A percentile compares a stretch with the other conserved stretches of the same genome.
These are phyloP conservation scores for Callocephalon fimbriatum DNA, from an alignment of 2,113 vertebrate genomes.

Conservation along the genomic window DNA sequence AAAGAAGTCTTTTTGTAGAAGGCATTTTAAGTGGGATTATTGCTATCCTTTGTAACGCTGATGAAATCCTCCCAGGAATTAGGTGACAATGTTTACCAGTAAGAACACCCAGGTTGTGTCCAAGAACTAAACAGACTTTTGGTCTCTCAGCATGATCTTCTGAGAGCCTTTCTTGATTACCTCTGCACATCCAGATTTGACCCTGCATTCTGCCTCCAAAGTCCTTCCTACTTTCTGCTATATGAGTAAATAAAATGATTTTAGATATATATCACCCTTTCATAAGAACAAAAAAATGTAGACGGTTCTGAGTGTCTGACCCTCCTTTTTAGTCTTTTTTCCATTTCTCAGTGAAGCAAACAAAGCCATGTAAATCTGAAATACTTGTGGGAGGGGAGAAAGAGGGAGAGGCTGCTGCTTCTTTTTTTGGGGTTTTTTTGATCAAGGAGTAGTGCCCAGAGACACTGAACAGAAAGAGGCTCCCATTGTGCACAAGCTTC, in stretches of 20 bases:
- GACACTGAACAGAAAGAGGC: background rate
- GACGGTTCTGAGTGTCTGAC: background rate
- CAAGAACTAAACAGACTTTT: background rate
- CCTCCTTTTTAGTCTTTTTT: background rate
- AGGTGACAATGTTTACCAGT: background rate
- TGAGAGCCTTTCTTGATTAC: background rate
- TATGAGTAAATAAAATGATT: background rate
- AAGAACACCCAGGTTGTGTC: conserved; percentile 10
- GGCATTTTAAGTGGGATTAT: background rate
- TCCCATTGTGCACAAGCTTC: background rate
- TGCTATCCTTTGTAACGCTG: background rate
- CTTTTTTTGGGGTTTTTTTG: background rate
- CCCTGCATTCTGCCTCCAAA: background rate
- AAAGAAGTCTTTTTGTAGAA: background rate
- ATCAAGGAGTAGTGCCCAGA: background rate
- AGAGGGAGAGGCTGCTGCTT: background rate
- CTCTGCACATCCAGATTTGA: background rate
- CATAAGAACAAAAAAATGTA: background rate
- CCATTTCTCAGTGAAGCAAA: background rate
- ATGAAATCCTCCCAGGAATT: background rate
- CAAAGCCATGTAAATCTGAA: background rate
- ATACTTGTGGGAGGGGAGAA: background rate
- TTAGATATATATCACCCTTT: background rate
- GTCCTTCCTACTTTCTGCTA: background rate
- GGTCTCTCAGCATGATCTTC: background rate